Conservation (phyloP, 2,888 invertebrate species). For the Caenorhabditis panamensis region DNA sequence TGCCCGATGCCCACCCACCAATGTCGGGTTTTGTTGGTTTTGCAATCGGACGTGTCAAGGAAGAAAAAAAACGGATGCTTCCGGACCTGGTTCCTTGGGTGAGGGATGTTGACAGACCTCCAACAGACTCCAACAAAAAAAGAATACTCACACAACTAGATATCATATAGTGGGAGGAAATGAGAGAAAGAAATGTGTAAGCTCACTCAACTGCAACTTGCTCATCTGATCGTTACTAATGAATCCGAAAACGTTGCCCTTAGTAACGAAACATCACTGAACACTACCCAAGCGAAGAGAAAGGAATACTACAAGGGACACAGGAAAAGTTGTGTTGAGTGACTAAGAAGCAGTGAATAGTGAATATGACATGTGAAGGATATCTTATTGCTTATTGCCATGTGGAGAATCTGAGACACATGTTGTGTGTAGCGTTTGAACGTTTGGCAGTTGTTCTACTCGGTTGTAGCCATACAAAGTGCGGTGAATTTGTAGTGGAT, state of each 20-base stretch:
- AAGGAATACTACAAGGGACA: neutral
- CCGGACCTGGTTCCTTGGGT: slow-evolving; percentile 13
- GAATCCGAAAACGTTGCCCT: too few species aligned
- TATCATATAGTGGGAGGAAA: too few species aligned
- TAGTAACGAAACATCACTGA: too few species aligned
- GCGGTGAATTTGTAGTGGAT: too few species aligned
- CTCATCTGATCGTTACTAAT: neutral
- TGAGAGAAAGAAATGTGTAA: neutral
- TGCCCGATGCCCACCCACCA: slow-evolving; percentile 47
- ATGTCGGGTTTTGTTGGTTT: slow-evolving; percentile 20
- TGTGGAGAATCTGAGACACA: slow-evolving; percentile 41
- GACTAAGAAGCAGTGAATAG: slow-evolving; percentile 1
- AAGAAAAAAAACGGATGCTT: slow-evolving; percentile 43
- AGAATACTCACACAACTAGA: neutral
- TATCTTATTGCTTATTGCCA: slow-evolving; percentile 52
- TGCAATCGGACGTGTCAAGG: slow-evolving; percentile 32
- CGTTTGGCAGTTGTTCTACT: neutral
- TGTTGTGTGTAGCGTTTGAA: slow-evolving; percentile 24
- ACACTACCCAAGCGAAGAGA: too few species aligned
- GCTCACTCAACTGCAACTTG: too few species aligned
- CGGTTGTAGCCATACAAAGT: too few species aligned
- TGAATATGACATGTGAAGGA: slow-evolving; percentile 30
- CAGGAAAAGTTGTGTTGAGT: slow-evolving; percentile 11
- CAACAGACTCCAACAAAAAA: neutral
- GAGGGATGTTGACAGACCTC: neutral